A percentile compares a stretch with the other conserved stretches of the same genome.
These are phyloP conservation scores for Oreortyx pictus DNA, from an alignment of 2,797 vertebrate species.

Conservation along the genomic window DNA sequence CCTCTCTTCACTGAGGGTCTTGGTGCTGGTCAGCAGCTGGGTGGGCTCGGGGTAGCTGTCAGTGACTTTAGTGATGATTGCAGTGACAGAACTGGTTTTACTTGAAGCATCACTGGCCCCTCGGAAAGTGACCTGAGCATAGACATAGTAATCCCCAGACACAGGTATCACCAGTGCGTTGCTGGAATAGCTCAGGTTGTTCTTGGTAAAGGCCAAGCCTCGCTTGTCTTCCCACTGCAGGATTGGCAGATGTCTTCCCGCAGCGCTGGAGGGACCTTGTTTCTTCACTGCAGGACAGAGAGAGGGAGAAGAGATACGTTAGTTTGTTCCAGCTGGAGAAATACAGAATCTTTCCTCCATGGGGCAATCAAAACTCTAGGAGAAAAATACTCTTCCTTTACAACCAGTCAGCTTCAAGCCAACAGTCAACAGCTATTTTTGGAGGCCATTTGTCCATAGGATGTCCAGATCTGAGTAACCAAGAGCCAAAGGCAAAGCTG, in stretches of 20 bases:
- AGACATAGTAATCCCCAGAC: conserved; percentile 80
- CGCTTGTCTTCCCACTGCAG: conserved; percentile 79
- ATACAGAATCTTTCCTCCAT: fast-evolving
- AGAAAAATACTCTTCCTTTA: neutral
- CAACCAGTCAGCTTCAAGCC: neutral
- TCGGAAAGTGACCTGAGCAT: conserved; percentile 82
- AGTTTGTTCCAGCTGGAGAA: neutral
- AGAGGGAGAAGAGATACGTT: neutral
- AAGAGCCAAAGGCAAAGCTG: neutral
- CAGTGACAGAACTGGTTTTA: conserved; percentile 59
- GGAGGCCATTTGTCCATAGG: neutral
- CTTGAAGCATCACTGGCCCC: neutral
- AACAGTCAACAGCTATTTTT: neutral
- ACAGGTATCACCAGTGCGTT: conserved; percentile 78
- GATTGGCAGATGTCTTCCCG: conserved; percentile 57
- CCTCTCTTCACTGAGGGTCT: conserved; percentile 70
- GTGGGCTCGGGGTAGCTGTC: conserved; percentile 77
- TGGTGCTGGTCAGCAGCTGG: conserved; percentile 75
- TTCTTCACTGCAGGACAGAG: conserved; percentile 33
- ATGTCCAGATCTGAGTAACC: neutral
- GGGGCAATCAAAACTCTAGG: neutral
- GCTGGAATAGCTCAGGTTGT: conserved; percentile 79
- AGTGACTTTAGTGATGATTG: conserved; percentile 77
- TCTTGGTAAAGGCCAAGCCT: conserved; percentile 81
- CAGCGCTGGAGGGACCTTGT: conserved; percentile 19